Percentiles rank a stretch among this genome's conserved stretches.
These are phyloP conservation scores for Drosophila mayaguana DNA, from an alignment of 2,888 invertebrate genomes.

Conservation along the genomic window DNA sequence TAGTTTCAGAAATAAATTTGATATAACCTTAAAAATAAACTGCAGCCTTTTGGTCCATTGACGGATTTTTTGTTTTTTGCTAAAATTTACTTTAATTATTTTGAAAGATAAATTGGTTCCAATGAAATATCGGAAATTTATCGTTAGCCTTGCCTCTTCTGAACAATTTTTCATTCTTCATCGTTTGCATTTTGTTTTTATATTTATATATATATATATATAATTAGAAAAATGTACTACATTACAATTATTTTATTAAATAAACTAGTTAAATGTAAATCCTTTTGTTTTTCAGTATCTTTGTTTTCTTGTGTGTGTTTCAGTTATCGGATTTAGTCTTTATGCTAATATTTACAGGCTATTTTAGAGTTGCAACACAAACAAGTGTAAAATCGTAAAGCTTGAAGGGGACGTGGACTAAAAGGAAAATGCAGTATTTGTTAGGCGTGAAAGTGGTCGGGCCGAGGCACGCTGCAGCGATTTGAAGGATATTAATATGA, in stretches of 20 bases:
- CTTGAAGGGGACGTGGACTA: constrained; percentile 9
- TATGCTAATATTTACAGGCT: constrained; percentile 80
- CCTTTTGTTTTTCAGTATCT: constrained; percentile 48
- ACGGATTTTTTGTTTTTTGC: background rate
- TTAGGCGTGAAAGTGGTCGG: constrained; percentile 17
- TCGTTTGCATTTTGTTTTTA: constrained; percentile 45
- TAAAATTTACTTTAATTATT: background rate
- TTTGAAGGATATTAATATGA: constrained; percentile 1
- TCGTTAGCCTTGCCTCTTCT: background rate
- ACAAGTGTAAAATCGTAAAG: constrained; percentile 62
- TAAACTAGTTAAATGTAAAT: constrained; percentile 75
- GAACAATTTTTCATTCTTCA: constrained; percentile 33
- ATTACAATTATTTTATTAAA: constrained; percentile 74
- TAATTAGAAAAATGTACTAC: constrained; percentile 79
- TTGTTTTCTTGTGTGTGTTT: constrained; percentile 54
- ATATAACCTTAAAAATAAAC: background rate
- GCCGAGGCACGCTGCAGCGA: constrained; percentile 5
- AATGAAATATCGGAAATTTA: background rate
- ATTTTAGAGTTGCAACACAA: constrained; percentile 60
- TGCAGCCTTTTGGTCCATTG: background rate
- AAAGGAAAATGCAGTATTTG: constrained; percentile 34
- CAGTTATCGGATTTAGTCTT: constrained; percentile 60
- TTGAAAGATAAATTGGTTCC: background rate
- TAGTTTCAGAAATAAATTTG: background rate
- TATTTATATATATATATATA: constrained; percentile 57